phyloP scores from a whole-genome alignment of 2,797 vertebrate species.

The Fistularia commersonii region DNA sequence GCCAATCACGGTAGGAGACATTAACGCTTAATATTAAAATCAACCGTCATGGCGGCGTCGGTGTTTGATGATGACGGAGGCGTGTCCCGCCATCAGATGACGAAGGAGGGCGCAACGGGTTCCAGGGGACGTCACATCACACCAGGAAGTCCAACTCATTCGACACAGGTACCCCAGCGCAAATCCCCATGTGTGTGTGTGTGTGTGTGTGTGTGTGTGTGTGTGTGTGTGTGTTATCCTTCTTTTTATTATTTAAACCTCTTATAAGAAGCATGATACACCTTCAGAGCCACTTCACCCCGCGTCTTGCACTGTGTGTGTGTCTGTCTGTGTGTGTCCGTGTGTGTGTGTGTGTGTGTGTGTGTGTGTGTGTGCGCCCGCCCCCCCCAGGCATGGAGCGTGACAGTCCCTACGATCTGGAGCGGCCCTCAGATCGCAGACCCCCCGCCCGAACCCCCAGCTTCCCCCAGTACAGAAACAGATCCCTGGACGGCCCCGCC shows the following conservation, averaged over 20 bases:
- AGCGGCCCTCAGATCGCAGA: conserved; percentile 74
- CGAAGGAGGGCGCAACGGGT: conserved; percentile 58
- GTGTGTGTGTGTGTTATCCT: not conserved
- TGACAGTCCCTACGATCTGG: conserved; percentile 66
- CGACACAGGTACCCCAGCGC: conserved; percentile 72
- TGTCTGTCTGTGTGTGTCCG: too few relatives aligned
- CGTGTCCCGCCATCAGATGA: conserved; percentile 57
- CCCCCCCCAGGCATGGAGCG: conserved; percentile 71
- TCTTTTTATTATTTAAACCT: not conserved
- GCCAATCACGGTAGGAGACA: conserved; percentile 53
- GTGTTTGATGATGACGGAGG: conserved; percentile 11
- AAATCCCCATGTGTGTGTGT: not conserved
- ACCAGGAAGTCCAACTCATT: conserved; percentile 83
- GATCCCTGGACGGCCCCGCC: conserved; percentile 73
- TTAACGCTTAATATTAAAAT: too few relatives aligned
- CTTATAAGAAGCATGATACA: conserved; percentile 24
- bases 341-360: too few relatives aligned
- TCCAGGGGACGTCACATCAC: conserved; percentile 71
- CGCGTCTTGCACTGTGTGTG: too few relatives aligned
- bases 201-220: not conserved
- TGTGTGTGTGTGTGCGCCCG: conserved; percentile 38
- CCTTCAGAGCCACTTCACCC: conserved; percentile 31
- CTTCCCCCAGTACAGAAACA: conserved; percentile 75
- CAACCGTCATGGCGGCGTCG: too few relatives aligned
- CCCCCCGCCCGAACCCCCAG: conserved; percentile 70